Evolutionary conservation across 2,113 vertebrate species (phyloP).

Genomic region (Nicator chloris): DNA sequence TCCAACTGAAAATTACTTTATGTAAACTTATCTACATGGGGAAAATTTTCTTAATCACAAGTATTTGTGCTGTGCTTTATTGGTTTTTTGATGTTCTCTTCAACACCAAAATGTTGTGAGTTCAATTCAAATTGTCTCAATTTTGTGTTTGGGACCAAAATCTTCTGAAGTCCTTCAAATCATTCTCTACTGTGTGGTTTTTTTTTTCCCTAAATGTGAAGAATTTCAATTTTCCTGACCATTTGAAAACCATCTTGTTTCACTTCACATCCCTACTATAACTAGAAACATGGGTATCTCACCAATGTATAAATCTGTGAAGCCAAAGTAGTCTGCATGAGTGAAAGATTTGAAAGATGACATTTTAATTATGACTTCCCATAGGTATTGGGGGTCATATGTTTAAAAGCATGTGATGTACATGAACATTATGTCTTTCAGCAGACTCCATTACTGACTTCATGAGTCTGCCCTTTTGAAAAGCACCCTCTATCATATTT

Average conservation of each 20-base stretch:
- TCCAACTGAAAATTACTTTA: slow-evolving; percentile 8
- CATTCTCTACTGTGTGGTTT: slow-evolving; percentile 50
- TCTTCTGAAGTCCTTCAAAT: slow-evolving; percentile 51
- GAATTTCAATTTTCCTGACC: slow-evolving; percentile 59
- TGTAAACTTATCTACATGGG: neutral
- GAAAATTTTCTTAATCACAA: slow-evolving; percentile 40
- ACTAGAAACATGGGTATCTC: neutral
- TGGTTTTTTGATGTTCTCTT: slow-evolving; percentile 32
- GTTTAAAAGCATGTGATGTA: slow-evolving; percentile 64
- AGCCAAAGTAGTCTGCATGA: slow-evolving; percentile 36
- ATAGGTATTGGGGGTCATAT: slow-evolving; percentile 50
- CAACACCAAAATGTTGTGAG: neutral
- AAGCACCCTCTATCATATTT: slow-evolving; percentile 73
- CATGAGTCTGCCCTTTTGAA: slow-evolving; percentile 75
- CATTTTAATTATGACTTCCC: slow-evolving; percentile 64
- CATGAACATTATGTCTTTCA: slow-evolving; percentile 65
- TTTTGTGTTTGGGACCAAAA: neutral
- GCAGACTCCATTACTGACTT: slow-evolving; percentile 73
- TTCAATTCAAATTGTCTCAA: neutral
- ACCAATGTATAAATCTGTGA: neutral
- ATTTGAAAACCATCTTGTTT: slow-evolving; percentile 44
- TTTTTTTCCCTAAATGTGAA: slow-evolving; percentile 54
- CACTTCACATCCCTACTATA: slow-evolving; percentile 39
- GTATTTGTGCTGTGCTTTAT: slow-evolving; percentile 8
- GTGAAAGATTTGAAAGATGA: slow-evolving; percentile 33